These are phyloP conservation scores for Turritopsis dohrnii DNA, from an alignment of 30 jellyfish, hydroid and myxozoan species.

Conservation along the genomic window DNA sequence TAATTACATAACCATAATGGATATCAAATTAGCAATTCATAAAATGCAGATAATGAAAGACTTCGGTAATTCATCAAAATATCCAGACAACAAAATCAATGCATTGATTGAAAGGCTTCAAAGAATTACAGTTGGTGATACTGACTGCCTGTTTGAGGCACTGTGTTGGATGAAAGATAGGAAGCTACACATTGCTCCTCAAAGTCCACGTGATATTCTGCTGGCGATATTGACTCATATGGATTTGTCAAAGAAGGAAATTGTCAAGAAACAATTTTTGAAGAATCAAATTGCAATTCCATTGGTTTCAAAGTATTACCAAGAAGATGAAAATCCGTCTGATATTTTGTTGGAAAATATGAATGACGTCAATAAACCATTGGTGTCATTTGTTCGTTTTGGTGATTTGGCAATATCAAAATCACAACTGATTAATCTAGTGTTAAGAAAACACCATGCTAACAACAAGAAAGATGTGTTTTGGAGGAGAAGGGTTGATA, in stretches of 20 bases:
- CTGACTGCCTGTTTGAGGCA: not conserved
- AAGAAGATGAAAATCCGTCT: not conserved
- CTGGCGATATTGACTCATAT: not conserved
- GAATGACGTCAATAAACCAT: not conserved
- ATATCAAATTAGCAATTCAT: not conserved
- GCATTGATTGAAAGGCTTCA: not conserved
- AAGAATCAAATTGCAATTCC: not conserved
- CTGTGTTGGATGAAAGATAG: slow-evolving; percentile 5
- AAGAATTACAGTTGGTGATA: slow-evolving; percentile 3
- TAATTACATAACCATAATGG: not conserved
- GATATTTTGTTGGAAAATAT: not conserved
- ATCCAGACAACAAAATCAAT: not conserved
- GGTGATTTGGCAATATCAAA: not conserved
- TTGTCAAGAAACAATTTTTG: not conserved
- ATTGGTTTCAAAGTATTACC: not conserved
- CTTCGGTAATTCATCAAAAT: not conserved
- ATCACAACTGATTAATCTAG: not conserved
- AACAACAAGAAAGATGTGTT: not conserved
- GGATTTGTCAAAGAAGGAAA: not conserved
- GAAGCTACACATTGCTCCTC: not conserved
- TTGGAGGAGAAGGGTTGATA: not conserved
- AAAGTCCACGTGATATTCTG: not conserved
- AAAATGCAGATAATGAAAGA: not conserved
- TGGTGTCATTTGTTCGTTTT: not conserved
- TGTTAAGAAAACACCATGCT: not conserved